Evolutionary conservation across 2,797 vertebrate genomes (phyloP).

Genomic region (Chelidonichthys spinosus): DNA sequence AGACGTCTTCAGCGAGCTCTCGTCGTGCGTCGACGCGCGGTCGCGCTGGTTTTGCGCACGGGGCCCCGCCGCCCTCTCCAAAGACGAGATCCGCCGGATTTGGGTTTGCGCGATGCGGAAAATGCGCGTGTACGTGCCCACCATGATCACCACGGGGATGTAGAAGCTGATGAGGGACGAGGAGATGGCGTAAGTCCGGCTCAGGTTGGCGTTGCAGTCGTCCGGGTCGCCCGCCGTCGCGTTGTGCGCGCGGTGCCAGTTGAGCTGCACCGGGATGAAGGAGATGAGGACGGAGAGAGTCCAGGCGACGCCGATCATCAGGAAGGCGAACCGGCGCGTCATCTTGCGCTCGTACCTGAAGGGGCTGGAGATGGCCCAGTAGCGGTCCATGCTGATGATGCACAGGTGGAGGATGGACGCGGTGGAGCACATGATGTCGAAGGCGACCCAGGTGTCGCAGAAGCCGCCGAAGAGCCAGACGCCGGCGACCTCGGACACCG

Average conservation of each 20-base stretch:
- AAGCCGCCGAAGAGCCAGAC: slow-evolving; percentile 87
- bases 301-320: slow-evolving; percentile 84
- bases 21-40: slow-evolving; percentile 71
- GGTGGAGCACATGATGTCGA: slow-evolving; percentile 88
- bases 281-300: slow-evolving; percentile 86
- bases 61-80: slow-evolving; percentile 78
- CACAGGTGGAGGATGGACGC: slow-evolving; percentile 89
- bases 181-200: slow-evolving; percentile 83
- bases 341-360: slow-evolving; percentile 84
- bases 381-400: slow-evolving; percentile 89
- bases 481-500: slow-evolving; percentile 78
- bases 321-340: slow-evolving; percentile 81
- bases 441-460: slow-evolving; percentile 88
- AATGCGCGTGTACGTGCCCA: slow-evolving; percentile 86
- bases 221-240: slow-evolving; percentile 35
- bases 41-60: slow-evolving; percentile 61
- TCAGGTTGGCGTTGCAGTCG: slow-evolving; percentile 84
- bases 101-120: slow-evolving; percentile 85
- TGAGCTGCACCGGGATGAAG: slow-evolving; percentile 86
- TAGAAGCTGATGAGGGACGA: slow-evolving; percentile 89
- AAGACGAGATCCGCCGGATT: slow-evolving; percentile 83
- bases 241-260: slow-evolving; percentile 81
- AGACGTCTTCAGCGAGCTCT: slow-evolving; percentile 81
- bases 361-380: slow-evolving; percentile 86
- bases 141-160: slow-evolving; percentile 87